Conservation (phyloP, 2,113 vertebrate genomes). For the Tachuris rubrigastra region DNA sequence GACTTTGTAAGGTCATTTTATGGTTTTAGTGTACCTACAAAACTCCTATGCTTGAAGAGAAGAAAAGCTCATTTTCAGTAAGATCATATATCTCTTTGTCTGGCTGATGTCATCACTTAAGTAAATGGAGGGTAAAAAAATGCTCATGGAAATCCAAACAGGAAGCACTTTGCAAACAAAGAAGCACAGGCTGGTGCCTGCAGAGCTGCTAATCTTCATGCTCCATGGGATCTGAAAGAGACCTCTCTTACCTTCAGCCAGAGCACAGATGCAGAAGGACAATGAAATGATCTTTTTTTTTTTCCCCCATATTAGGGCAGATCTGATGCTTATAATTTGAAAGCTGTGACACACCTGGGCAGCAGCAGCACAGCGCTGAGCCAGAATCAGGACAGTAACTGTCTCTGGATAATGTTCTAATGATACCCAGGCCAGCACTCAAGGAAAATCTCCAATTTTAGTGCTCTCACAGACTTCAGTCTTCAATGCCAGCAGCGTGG, state of each 20-base stretch:
- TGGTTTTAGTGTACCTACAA: not conserved
- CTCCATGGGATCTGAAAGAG: conserved; percentile 16
- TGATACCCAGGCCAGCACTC: not conserved
- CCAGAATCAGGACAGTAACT: not conserved
- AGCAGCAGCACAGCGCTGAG: not conserved
- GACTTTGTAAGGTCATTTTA: not conserved
- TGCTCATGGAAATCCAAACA: conserved; percentile 57
- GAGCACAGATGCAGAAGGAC: not conserved
- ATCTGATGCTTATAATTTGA: not conserved
- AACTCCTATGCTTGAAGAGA: not conserved
- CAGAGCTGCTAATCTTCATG: conserved; percentile 36
- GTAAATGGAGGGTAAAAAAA: conserved; percentile 43
- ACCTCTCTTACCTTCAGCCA: conserved; percentile 4
- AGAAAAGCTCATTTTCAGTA: not conserved
- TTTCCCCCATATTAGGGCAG: not conserved
- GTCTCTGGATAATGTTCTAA: not conserved
- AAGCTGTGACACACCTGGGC: not conserved
- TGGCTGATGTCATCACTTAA: conserved; percentile 21
- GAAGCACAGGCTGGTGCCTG: conserved; percentile 25
- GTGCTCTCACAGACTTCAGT: not conserved
- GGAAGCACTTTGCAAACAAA: conserved; percentile 45
- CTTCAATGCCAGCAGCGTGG: not conserved
- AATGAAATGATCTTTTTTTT: not conserved
- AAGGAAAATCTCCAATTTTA: not conserved
- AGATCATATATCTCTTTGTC: not conserved